Base-by-base conservation (phyloP, 2,113 vertebrate genomes). In the Chrysochloris asiatica region DNA sequence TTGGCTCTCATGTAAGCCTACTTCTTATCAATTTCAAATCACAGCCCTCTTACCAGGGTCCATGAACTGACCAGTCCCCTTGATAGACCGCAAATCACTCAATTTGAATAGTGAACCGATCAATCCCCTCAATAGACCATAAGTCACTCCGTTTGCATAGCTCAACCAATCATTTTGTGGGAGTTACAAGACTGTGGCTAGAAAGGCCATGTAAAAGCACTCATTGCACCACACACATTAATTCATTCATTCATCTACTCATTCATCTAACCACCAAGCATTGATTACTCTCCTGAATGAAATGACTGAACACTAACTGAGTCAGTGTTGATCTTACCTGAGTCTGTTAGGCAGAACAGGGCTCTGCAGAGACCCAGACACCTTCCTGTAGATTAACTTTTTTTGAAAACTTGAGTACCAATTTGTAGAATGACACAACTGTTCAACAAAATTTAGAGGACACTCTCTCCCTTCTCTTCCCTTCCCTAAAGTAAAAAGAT, bases 261-360 rank as follows among this genome's bases (percentile, higher is more conserved):
- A 30, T n/a, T 12, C 4, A 8, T 24, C 9, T 45, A 28, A 0
- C 73, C 28, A 0, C 14, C n/a, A 67, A 67, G 19, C 12, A 4
- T 12, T 1, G 0, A 4, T 28, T 38, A 8, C 6, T 69, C 36
- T 69, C 65, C 45, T 67, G 17, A 80, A 33, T 33, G 88, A 52
- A 48, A 75, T 1, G 1, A 8, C 72, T 63, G 6, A 56, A 50
- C 33, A 17, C 0, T 0, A 38, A 0, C 26, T 21, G 36, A 36
- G 41, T 26, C 4, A n/a, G 12, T 43, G n/a, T n/a, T n/a, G n/a
- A n/a, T n/a, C n/a, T 63, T 63, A 26, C 59, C 59, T 63, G 56
- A 28, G 30, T 63, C 59, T 33, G 12, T 54, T 9, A 56, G 76
- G 47, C 50, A n/a, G 19, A 50, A 71, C 28, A 36, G 36, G 30